These are phyloP conservation scores for Smittia aterrima DNA, from an alignment of 2,888 invertebrate genomes.

Conservation along the genomic window DNA sequence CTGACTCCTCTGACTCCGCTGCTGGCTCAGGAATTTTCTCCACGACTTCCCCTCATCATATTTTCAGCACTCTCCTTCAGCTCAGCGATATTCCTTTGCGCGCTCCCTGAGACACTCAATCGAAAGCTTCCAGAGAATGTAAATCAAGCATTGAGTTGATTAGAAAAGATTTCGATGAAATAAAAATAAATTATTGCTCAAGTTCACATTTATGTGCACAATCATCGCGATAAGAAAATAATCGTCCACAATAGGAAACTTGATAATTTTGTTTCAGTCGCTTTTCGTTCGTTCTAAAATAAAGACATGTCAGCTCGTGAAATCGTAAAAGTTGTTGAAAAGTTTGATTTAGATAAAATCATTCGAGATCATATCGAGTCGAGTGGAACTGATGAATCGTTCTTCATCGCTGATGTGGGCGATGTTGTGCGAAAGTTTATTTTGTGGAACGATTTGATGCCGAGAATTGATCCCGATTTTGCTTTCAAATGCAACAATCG, in stretches of 20 bases:
- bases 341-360: conserved; percentile 3
- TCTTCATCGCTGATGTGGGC: conserved; percentile 25
- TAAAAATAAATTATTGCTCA: no score
- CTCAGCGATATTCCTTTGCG: conserved; percentile 9
- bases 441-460: conserved; percentile 32
- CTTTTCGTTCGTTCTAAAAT: no score
- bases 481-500: conserved; percentile 30
- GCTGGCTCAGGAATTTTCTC: conserved; percentile 46
- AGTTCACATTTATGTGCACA: no score
- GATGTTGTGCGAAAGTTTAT: conserved; percentile 9
- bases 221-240: no score
- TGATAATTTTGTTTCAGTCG: no score
- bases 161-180: not conserved
- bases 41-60: conserved; percentile 43
- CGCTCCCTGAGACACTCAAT: conserved; percentile 64
- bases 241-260: no score
- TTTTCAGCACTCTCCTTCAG: conserved; percentile 17
- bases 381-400: conserved; percentile 33
- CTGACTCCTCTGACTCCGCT: conserved; percentile 69
- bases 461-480: conserved; percentile 19
- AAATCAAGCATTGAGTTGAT: conserved; percentile 54
- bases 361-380: not conserved
- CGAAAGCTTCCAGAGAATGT: conserved; percentile 62
- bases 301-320: not conserved
- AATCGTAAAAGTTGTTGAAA: conserved; percentile 9